Conservation (phyloP, 2,888 invertebrate species). For the Dimorphilus gyrociliatus region DNA sequence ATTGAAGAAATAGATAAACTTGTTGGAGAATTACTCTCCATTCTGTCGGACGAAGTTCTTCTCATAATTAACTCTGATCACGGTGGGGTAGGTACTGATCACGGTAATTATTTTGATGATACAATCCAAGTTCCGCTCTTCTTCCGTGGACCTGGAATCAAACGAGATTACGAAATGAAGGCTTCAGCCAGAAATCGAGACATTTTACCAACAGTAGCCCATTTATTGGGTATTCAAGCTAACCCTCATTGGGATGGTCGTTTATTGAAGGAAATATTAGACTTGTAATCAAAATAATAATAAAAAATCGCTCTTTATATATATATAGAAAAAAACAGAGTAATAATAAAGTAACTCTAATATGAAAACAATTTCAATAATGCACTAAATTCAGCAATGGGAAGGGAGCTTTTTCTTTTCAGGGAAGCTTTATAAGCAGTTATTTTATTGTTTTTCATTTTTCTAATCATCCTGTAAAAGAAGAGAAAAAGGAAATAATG, state of each 20-base stretch:
- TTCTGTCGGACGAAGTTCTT: constrained; percentile 1
- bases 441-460: no score
- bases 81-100: constrained; percentile 3
- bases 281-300: no score
- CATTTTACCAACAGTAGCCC: constrained; percentile 5
- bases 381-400: no score
- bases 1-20: constrained; percentile 3
- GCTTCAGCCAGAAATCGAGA: constrained; percentile 3
- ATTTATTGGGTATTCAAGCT: constrained; percentile 3
- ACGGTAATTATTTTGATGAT: constrained; percentile 1
- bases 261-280: constrained; percentile 4
- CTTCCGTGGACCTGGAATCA: constrained; percentile 3
- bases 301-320: no score
- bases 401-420: no score
- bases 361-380: no score
- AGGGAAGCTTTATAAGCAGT: no score
- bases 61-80: constrained; percentile 4
- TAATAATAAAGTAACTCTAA: no score
- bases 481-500: no score
- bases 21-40: constrained; percentile 3
- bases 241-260: constrained; percentile 5
- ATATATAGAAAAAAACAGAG: no score
- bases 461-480: no score
- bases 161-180: background rate
- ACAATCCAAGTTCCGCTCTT: constrained; percentile 3